Base-by-base conservation (phyloP, 1,140 invertebrate genomes). In the Pogonognathellus flavescens region DNA sequence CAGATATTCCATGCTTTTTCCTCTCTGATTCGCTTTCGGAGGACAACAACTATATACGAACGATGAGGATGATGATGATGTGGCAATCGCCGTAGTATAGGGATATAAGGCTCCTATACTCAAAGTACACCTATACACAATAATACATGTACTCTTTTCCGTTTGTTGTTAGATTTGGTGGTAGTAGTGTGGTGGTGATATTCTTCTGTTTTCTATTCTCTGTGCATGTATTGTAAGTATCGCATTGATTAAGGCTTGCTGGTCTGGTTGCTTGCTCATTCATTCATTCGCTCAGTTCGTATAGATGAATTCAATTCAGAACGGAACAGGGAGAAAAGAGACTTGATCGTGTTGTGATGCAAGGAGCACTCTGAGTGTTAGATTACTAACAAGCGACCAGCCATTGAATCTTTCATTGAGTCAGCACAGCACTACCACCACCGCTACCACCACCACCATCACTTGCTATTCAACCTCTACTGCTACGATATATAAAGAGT, bases 161-260 rank as follows among this genome's bases (percentile, higher is more conserved):
- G 31, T 41, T 41, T 41, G 31, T 41, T 41, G 31, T 41, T 41
- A 41, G 31, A 41, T 41, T 41, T 41, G 31, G 31, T 41, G 31
- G 31, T 41, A 41, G 31, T 41, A 6, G 31, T 41, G 31, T 41
- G 31, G 31, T 41, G 31, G 31, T 41, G 20, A 70, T 70, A 18
- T 22, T 25, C 31, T 11, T 70, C 62, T 41, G 20, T 22, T 16
- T 11, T 22, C 62, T 11, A 13, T 70, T 70, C 18, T 57, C 53
- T n/a, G 2, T 41, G 31, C 31, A 41, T 41, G 31, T 41, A 41
- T 41, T 41, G 31, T 41, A 41, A n/a, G 41, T 76, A 76, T 76
- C 16, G 83, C 70, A 57, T 84, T 80, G 83, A 84, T 84, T 84
- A 84, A 18, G 53, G 31, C 70, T 84, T 52, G 53, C 66, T 85